Base-by-base conservation (phyloP, 2,888 invertebrate genomes). In the Aphodius granarius region DNA sequence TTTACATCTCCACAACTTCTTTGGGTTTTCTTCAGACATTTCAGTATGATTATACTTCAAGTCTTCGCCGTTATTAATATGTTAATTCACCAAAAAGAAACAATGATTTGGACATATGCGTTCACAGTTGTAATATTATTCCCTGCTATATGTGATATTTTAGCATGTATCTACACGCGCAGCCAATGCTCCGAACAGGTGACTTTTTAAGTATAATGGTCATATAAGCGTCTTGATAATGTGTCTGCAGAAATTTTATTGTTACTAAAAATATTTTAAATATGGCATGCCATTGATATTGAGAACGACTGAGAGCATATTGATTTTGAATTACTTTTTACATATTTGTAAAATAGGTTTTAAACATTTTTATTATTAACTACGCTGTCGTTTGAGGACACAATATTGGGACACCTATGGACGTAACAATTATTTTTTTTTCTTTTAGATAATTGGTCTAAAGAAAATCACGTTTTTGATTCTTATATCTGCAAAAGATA, bases 1-100 rank as follows among this genome's bases (percentile, higher is more conserved):
- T 16, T 73, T 20, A 20, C 43, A 20, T 73, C 73, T 15, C 18
- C 66, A 15, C 73, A 73, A 43, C 18, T 64, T n/a, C 19, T 73
- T 6, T 16, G 63, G 5, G 19, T 16, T 21, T 73, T 73, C 23
- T 18, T 66, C 17, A 23, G 22, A 15, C n/a, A 22, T 16, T 73
- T 17, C 65, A 5, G 19, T n/a, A 13, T 17, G 16, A 16, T 65
- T 0, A 65, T 18, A 13, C 15, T 73, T 1, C 22, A 17, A 4
- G 66, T 9, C 16, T 73, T 65, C 16, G 5, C 16, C 5, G 63
- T 43, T 9, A 43, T 43, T 43, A 43, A 43, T 43, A 43, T 43
- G 43, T 19, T n/a, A 16, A 15, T 18, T 4, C 3, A 22, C 20
- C 5, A 23, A 1, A 16, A 16, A 20, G 2, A 17, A 4, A 17